A percentile compares a stretch with the other conserved stretches of the same genome.
Evolutionary conservation across 2,113 vertebrate species (phyloP).

Genomic region (Seriola dumerili): DNA sequence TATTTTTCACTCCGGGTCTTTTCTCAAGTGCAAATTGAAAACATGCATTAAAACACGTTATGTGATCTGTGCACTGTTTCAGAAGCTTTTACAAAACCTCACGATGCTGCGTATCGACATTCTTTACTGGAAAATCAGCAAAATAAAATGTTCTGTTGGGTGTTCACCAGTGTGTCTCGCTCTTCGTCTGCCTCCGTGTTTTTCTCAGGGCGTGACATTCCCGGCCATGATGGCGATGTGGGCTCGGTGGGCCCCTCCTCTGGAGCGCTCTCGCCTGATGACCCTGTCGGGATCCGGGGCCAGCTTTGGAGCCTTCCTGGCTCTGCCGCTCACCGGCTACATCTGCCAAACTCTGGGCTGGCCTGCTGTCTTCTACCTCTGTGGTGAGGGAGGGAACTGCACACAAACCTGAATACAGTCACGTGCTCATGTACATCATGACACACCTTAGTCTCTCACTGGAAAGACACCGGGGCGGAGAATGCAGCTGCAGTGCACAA

Average conservation of each 20-base stretch:
- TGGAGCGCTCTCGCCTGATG: conserved; percentile 86
- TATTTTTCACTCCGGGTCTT: too few relatives aligned
- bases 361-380: conserved; percentile 90
- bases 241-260: conserved; percentile 89
- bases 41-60: too few relatives aligned
- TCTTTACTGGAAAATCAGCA: too few relatives aligned
- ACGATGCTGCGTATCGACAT: too few relatives aligned
- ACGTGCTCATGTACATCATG: background rate
- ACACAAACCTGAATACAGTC: background rate
- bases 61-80: too few relatives aligned
- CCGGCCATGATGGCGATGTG: conserved; percentile 89
- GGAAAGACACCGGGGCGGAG: background rate
- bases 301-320: conserved; percentile 86
- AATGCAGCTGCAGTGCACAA: background rate
- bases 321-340: conserved; percentile 86
- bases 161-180: background rate
- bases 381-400: conserved; percentile 78
- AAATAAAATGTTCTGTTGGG: too few relatives aligned
- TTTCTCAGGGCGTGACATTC: conserved; percentile 82
- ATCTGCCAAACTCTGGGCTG: conserved; percentile 87
- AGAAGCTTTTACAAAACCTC: too few relatives aligned
- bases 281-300: conserved; percentile 83
- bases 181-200: background rate
- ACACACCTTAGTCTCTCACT: too few relatives aligned
- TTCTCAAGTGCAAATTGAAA: too few relatives aligned